A percentile compares a stretch with the other conserved stretches of the same genome.
These are phyloP conservation scores for Bembecia ichneumoniformis DNA, from an alignment of 2,888 invertebrate species.

Conservation along the genomic window DNA sequence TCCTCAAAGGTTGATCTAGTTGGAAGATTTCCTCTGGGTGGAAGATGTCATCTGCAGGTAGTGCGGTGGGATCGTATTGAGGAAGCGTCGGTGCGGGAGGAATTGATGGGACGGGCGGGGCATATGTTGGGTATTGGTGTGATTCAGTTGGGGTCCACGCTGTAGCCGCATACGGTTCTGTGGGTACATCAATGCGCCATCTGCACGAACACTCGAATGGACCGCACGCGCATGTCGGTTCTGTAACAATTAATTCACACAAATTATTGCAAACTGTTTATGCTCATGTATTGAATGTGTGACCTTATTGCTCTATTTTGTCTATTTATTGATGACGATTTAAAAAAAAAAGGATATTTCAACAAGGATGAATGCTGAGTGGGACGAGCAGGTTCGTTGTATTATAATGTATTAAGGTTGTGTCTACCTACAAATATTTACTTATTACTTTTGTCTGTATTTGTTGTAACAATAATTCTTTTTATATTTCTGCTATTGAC, in stretches of 20 bases:
- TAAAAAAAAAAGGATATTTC: too few species aligned
- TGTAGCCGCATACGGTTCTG: constrained; percentile 42
- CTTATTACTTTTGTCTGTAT: too few species aligned
- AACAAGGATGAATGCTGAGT: too few species aligned
- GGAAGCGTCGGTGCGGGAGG: constrained; percentile 37
- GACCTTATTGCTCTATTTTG: too few species aligned
- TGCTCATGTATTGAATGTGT: too few species aligned
- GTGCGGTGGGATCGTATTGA: constrained; percentile 72
- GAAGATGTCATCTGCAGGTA: constrained; percentile 77
- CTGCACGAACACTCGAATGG: constrained; percentile 82
- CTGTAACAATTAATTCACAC: constrained; percentile 33
- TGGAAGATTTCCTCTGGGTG: constrained; percentile 86
- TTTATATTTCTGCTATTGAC: too few species aligned
- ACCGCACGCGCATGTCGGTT: constrained; percentile 78
- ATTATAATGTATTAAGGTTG: too few species aligned
- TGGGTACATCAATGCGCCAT: constrained; percentile 45
- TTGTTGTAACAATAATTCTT: too few species aligned
- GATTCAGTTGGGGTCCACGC: constrained; percentile 47
- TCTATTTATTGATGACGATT: too few species aligned
- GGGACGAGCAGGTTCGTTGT: too few species aligned
- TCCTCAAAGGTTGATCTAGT: constrained; percentile 79
- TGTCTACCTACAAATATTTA: too few species aligned
- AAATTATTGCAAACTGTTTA: too few species aligned
- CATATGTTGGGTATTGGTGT: constrained; percentile 44
- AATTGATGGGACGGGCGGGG: constrained; percentile 40